Evolutionary conservation across 2,113 vertebrate genomes (phyloP).

Genomic region (Pseudolaguvia tuberculata): DNA sequence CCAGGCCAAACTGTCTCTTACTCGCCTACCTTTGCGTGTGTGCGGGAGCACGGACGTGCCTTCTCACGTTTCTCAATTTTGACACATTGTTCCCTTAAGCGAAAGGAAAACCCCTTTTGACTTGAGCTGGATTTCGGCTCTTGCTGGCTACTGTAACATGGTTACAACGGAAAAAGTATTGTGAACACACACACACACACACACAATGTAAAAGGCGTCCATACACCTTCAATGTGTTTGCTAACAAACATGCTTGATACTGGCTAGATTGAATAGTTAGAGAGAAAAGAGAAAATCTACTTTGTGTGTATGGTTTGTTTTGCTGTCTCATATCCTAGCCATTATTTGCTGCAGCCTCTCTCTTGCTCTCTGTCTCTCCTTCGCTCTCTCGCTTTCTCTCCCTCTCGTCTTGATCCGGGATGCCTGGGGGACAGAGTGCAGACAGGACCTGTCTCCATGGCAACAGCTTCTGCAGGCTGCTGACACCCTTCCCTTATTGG

Average conservation of each 20-base stretch:
- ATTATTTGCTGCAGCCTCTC: conserved; percentile 33
- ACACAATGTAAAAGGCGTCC: not conserved
- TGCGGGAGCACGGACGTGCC: conserved; percentile 19
- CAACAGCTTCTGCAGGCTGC: conserved; percentile 76
- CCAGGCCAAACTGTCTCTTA: conserved; percentile 31
- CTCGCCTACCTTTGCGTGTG: not conserved
- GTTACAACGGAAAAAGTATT: not conserved
- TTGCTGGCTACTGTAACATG: not conserved
- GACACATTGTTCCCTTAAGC: conserved; percentile 41
- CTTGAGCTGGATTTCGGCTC: conserved; percentile 9
- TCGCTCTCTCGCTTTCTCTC: conserved; percentile 43
- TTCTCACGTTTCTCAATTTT: conserved; percentile 38
- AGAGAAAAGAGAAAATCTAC: not conserved
- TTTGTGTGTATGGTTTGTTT: conserved; percentile 15
- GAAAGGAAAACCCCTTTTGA: conserved; percentile 38
- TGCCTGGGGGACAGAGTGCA: conserved; percentile 75
- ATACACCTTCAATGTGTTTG: not conserved
- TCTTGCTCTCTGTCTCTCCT: no score
- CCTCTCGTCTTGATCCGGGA: conserved; percentile 67
- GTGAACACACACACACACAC: not conserved
- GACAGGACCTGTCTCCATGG: conserved; percentile 76
- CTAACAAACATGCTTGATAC: conserved; percentile 11
- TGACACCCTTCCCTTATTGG: conserved; percentile 67
- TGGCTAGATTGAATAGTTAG: not conserved
- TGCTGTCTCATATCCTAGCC: conserved; percentile 42